These are phyloP conservation scores for Trichechus manatus DNA, from an alignment of 2,113 vertebrate genomes.

Conservation along the genomic window DNA sequence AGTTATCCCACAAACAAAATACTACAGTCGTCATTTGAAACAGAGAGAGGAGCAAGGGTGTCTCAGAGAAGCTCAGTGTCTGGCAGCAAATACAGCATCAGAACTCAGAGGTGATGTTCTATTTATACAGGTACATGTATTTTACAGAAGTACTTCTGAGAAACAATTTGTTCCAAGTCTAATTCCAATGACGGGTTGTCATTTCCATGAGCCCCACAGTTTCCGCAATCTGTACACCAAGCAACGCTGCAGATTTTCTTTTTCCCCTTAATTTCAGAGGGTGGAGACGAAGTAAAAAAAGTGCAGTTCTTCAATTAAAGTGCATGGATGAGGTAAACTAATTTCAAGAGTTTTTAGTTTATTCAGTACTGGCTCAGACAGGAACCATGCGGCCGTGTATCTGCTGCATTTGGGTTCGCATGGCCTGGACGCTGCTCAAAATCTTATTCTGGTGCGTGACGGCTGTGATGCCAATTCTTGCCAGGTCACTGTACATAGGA, in stretches of 20 bases:
- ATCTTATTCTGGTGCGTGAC: conserved; percentile 96
- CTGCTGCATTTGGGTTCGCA: conserved; percentile 98
- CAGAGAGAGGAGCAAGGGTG: conserved; percentile 80
- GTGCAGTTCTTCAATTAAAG: conserved; percentile 99
- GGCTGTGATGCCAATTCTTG: conserved; percentile 94
- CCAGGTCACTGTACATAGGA: conserved; percentile 92
- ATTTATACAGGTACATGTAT: conserved; percentile 88
- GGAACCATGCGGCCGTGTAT: conserved; percentile 98
- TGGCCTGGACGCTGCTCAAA: conserved; percentile 95
- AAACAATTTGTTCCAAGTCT: conserved; percentile 88
- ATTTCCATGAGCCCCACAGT: conserved; percentile 83
- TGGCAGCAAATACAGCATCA: conserved; percentile 86
- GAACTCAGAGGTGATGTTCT: conserved; percentile 84
- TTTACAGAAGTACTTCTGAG: conserved; percentile 87
- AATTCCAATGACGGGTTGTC: conserved; percentile 81
- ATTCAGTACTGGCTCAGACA: conserved; percentile 93
- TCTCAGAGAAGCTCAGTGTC: conserved; percentile 84
- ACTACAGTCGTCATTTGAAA: conserved; percentile 86
- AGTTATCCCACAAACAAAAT: conserved; percentile 86
- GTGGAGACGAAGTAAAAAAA: conserved; percentile 94
- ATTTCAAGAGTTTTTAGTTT: conserved; percentile 93
- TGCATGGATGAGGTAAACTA: conserved; percentile 99
- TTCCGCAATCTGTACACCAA: conserved; percentile 88
- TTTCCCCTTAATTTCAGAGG: conserved; percentile 87
- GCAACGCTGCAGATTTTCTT: conserved; percentile 85